These are phyloP conservation scores for Melipona beecheii DNA, from an alignment of 2,888 invertebrate species.

Conservation along the genomic window DNA sequence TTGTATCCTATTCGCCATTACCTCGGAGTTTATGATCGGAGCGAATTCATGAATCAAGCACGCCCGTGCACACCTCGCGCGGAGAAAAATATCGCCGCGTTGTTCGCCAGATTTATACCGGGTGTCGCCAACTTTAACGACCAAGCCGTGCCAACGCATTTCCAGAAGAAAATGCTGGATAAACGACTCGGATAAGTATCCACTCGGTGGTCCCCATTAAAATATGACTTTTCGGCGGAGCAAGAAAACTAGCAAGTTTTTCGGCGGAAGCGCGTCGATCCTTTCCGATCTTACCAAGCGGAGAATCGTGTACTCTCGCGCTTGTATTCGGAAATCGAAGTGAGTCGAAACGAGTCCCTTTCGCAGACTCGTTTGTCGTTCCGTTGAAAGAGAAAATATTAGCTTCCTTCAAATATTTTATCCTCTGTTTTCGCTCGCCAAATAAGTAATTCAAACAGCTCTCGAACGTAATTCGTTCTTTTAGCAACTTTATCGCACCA, in stretches of 20 bases:
- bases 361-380: not conserved
- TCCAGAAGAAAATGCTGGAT: not conserved
- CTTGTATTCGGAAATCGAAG: not conserved
- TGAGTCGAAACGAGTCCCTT: not conserved
- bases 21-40: constrained; percentile 55
- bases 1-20: constrained; percentile 59
- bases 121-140: constrained; percentile 33
- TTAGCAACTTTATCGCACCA: not conserved
- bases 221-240: not conserved
- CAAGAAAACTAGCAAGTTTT: not conserved
- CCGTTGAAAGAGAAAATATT: too few species aligned
- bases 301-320: too few species aligned
- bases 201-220: not conserved
- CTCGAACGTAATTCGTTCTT: not conserved
- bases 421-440: not conserved
- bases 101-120: constrained; percentile 48
- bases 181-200: not conserved
- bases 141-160: constrained; percentile 3
- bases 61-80: constrained; percentile 1
- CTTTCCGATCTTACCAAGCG: not conserved
- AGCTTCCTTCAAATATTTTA: too few species aligned
- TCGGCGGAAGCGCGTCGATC: not conserved
- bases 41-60: constrained; percentile 53
- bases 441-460: not conserved
- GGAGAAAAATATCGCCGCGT: constrained; percentile 42